Percentiles rank a stretch among this genome's conserved stretches.
phyloP scores from a whole-genome alignment of 2,113 vertebrate genomes.

The Proteles cristata region DNA sequence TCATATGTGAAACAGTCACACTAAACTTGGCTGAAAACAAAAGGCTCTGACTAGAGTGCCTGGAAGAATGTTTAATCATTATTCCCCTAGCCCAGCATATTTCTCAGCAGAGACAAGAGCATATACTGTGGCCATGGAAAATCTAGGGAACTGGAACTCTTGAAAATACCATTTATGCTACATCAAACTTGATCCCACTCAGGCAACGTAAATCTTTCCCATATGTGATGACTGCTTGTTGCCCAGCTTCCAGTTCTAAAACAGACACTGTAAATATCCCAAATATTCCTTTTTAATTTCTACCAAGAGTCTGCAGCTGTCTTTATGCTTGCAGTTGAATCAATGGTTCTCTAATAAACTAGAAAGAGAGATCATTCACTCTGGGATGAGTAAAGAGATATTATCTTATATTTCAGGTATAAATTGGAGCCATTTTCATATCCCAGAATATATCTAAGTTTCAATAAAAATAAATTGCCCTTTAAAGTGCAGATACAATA shows the following conservation, averaged over 20 bases:
- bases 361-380: background rate
- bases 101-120: conserved; percentile 83
- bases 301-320: conserved; percentile 9
- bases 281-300: conserved; percentile 62
- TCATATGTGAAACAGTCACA: conserved; percentile 67
- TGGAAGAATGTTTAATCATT: conserved; percentile 75
- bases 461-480: conserved; percentile 59
- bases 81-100: conserved; percentile 81
- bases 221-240: conserved; percentile 62
- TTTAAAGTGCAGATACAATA: conserved; percentile 25
- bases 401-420: conserved; percentile 20
- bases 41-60: conserved; percentile 50
- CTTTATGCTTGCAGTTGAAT: background rate
- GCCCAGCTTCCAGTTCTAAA: conserved; percentile 57
- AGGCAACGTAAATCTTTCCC: conserved; percentile 81
- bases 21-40: conserved; percentile 68
- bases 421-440: conserved; percentile 55
- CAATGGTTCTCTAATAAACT: conserved; percentile 34
- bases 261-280: conserved; percentile 52
- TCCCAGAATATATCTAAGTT: background rate
- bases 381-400: conserved; percentile 30
- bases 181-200: conserved; percentile 69
- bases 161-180: conserved; percentile 81
- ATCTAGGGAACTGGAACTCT: conserved; percentile 80
- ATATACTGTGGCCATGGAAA: conserved; percentile 81